Percentiles rank a stretch among this genome's conserved stretches.
Conservation (phyloP, 1,140 invertebrate species). For the Tetramorium simillimum region DNA sequence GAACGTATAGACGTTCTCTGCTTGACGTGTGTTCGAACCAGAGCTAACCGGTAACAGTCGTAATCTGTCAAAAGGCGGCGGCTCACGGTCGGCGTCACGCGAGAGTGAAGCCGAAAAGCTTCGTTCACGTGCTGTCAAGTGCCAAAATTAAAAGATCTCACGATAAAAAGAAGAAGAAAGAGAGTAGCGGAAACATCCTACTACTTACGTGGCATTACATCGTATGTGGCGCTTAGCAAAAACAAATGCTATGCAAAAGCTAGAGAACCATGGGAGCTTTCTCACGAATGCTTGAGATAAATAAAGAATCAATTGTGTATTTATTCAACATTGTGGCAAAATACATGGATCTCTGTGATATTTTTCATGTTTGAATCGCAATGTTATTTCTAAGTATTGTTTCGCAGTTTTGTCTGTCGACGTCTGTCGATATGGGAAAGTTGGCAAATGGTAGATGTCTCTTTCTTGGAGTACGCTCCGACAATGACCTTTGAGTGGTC, state of each 20-base stretch:
- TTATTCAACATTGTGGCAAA: not conserved
- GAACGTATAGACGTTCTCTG: not conserved
- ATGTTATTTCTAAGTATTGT: not conserved
- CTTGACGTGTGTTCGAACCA: constrained; percentile 23
- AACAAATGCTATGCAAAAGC: too few relatives aligned
- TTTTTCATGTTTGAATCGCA: not conserved
- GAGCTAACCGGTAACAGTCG: constrained; percentile 38
- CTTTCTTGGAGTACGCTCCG: not conserved
- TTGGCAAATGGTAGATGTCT: not conserved
- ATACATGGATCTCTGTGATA: not conserved
- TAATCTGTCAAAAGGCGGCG: not conserved
- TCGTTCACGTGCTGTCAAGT: not conserved
- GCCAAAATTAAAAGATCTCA: not conserved
- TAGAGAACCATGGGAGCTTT: not conserved
- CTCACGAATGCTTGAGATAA: not conserved
- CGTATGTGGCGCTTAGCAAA: not conserved
- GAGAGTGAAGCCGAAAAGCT: not conserved
- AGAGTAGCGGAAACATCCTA: not conserved
- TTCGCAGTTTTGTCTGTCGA: not conserved
- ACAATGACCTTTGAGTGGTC: not conserved
- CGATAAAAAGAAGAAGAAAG: not conserved
- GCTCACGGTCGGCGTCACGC: not conserved
- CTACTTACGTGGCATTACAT: not conserved
- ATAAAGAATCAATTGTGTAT: not conserved
- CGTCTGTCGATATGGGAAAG: constrained; percentile 10